Conservation (phyloP, 1,140 invertebrate species). For the Caenorhabditis inopinata region DNA sequence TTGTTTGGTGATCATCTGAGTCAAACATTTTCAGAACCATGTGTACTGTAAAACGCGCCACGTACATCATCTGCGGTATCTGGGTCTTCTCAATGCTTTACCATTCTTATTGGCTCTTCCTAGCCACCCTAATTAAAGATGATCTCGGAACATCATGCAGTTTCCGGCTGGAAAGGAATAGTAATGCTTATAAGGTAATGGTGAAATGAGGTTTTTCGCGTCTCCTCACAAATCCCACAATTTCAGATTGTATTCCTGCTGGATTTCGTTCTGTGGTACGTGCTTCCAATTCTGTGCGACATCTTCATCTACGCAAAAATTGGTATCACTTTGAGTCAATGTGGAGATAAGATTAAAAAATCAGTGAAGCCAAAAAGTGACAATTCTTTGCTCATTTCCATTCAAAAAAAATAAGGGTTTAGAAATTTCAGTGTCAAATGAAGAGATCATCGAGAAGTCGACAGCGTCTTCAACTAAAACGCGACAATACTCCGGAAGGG, state of each 20-base stretch:
- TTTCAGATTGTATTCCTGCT: slow-evolving; percentile 53
- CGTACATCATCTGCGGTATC: slow-evolving; percentile 62
- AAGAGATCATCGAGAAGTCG: not conserved
- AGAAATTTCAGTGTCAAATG: slow-evolving; percentile 23
- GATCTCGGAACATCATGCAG: slow-evolving; percentile 47
- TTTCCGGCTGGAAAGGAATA: slow-evolving; percentile 57
- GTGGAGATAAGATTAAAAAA: slow-evolving; percentile 58
- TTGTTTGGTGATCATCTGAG: too few species aligned
- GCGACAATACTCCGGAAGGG: slow-evolving; percentile 21
- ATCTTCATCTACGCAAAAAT: slow-evolving; percentile 64
- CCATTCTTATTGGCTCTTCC: slow-evolving; percentile 66
- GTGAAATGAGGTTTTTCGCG: not conserved
- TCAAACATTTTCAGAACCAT: slow-evolving; percentile 63
- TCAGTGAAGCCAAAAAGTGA: slow-evolving; percentile 28
- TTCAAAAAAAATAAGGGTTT: not conserved
- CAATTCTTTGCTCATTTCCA: not conserved
- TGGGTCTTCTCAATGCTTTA: slow-evolving; percentile 65
- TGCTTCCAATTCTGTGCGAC: slow-evolving; percentile 64
- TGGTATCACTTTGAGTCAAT: slow-evolving; percentile 70
- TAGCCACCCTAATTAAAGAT: slow-evolving; percentile 59
- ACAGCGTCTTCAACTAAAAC: not conserved
- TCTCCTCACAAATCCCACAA: not conserved
- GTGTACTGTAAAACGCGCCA: slow-evolving; percentile 65
- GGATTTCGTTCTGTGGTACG: slow-evolving; percentile 61
- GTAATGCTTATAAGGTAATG: slow-evolving; percentile 62